Percentiles rank a stretch among this genome's conserved stretches.
These are phyloP conservation scores for Hylia prasina DNA, from an alignment of 2,113 vertebrate genomes.

Conservation along the genomic window DNA sequence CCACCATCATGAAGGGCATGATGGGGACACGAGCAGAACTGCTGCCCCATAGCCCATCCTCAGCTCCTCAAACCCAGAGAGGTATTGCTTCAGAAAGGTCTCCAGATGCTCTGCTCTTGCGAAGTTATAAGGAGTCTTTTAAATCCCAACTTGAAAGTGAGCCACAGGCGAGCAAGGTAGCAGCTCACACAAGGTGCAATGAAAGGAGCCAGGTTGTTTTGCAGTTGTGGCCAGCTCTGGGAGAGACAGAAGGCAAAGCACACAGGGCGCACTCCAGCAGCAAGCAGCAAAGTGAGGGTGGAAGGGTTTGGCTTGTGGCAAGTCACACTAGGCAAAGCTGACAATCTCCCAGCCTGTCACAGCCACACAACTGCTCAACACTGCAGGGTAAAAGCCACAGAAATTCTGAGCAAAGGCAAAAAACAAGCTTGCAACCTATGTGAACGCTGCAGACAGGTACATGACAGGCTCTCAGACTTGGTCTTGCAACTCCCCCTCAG, in stretches of 20 bases:
- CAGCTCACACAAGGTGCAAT: rapidly evolving
- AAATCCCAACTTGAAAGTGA: neutral
- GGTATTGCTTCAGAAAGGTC: neutral
- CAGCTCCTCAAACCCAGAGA: rapidly evolving
- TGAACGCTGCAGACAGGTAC: neutral
- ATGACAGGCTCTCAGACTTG: neutral
- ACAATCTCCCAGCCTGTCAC: neutral
- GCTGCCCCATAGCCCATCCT: rapidly evolving
- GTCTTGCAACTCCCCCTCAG: neutral
- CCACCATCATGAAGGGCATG: rapidly evolving
- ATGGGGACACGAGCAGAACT: neutral
- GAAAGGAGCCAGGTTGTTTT: neutral
- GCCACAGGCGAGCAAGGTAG: rapidly evolving
- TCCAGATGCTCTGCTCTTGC: neutral
- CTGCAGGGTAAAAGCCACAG: neutral
- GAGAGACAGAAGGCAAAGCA: neutral
- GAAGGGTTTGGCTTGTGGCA: neutral
- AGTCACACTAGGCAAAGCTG: neutral
- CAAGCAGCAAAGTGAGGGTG: rapidly evolving
- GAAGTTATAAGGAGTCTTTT: neutral
- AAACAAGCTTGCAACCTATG: neutral
- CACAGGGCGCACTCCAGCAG: rapidly evolving
- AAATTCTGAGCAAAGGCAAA: neutral
- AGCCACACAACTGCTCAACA: neutral
- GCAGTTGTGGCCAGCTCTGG: neutral